Conservation (phyloP, 2,888 invertebrate species). For the Conops quadrifasciatus region DNA sequence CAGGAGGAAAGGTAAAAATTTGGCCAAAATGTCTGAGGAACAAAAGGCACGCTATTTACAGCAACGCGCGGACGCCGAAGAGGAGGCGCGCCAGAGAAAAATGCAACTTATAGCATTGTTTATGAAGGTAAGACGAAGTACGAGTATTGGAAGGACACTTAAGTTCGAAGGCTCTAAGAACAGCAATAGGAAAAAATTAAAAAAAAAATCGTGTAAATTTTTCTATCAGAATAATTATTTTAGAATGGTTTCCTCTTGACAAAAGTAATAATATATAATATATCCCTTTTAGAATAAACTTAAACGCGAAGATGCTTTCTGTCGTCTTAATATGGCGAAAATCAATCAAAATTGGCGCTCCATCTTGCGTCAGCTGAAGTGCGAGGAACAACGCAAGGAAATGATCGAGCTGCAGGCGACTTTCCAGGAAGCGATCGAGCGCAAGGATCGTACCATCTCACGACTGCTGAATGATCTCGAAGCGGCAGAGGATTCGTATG, state of each 20-base stretch:
- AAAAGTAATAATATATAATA: too few species aligned
- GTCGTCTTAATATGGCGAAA: constrained; percentile 82
- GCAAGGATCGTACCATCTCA: constrained; percentile 74
- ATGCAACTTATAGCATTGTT: constrained; percentile 81
- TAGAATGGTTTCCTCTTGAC: not conserved
- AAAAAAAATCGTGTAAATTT: too few species aligned
- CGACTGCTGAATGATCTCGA: constrained; percentile 74
- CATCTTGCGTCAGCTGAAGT: constrained; percentile 78
- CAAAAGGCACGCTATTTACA: constrained; percentile 83
- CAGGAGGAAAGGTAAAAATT: constrained; percentile 68
- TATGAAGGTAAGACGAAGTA: constrained; percentile 78
- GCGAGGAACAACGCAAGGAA: constrained; percentile 76
- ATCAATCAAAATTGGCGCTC: constrained; percentile 87
- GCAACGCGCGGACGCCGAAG: constrained; percentile 82
- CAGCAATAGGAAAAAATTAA: too few species aligned
- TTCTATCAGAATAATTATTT: not conserved
- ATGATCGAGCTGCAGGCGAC: constrained; percentile 69
- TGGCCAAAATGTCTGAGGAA: constrained; percentile 86
- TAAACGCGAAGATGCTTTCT: constrained; percentile 81
- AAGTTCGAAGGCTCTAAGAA: too few species aligned
- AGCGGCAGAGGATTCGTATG: constrained; percentile 78
- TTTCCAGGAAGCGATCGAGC: constrained; percentile 67
- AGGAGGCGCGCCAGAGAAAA: constrained; percentile 81
- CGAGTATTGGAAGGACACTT: too few species aligned
- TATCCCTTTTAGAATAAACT: constrained; percentile 75